Percentiles rank a stretch among this genome's conserved stretches.
phyloP scores from a whole-genome alignment of 1,140 invertebrate species.

The Camponotus floridanus region DNA sequence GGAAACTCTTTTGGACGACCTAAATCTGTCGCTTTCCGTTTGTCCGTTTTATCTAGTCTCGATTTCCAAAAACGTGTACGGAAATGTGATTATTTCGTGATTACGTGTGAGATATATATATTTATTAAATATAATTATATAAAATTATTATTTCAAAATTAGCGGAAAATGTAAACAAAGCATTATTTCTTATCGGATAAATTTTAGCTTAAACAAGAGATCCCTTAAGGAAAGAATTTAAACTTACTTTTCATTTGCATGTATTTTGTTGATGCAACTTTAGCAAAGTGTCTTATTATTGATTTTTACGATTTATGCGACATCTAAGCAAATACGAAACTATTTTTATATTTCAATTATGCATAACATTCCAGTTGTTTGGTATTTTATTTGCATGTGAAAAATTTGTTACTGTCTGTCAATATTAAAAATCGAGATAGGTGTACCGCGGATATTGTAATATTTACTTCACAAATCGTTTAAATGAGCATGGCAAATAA shows the following conservation, averaged over 20 bases:
- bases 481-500: not conserved
- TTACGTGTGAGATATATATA: not conserved
- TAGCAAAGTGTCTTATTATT: constrained; percentile 45
- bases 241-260: constrained; percentile 29
- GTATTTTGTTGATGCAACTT: constrained; percentile 34
- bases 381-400: not conserved
- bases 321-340: constrained; percentile 9
- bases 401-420: not conserved
- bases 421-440: not conserved
- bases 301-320: not conserved
- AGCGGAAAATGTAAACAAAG: not conserved
- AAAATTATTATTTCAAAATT: not conserved
- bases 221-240: not conserved
- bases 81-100: not conserved
- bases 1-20: constrained; percentile 70
- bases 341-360: not conserved
- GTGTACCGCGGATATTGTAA: not conserved
- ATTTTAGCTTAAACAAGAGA: not conserved
- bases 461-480: not conserved
- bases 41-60: constrained; percentile 44
- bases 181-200: not conserved
- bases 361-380: not conserved
- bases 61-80: constrained; percentile 36
- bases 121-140: not conserved
- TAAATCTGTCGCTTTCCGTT: constrained; percentile 74